These are phyloP conservation scores for Lycophotia porphyrea DNA, from an alignment of 2,888 invertebrate genomes.

Conservation along the genomic window DNA sequence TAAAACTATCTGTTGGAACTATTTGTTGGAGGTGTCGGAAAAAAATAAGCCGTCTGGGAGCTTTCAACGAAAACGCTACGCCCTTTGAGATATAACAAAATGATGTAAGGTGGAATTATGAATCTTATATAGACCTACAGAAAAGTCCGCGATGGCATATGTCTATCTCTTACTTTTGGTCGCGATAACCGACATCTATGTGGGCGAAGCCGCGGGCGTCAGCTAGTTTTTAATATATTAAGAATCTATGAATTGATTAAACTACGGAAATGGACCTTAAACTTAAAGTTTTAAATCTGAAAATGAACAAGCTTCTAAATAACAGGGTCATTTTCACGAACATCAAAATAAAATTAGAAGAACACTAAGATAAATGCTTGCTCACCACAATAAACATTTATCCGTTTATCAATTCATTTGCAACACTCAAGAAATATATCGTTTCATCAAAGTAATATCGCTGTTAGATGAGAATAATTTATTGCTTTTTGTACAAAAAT, in stretches of 20 bases:
- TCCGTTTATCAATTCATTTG: constrained; percentile 40
- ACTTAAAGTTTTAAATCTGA: not conserved
- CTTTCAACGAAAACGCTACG: too few relatives aligned
- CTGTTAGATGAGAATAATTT: constrained; percentile 47
- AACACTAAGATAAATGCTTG: constrained; percentile 7
- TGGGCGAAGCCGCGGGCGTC: too few relatives aligned
- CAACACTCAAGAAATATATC: constrained; percentile 39
- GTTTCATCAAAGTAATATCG: constrained; percentile 50
- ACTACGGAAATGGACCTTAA: not conserved
- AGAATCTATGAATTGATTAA: not conserved
- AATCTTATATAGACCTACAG: too few relatives aligned
- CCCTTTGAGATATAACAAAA: too few relatives aligned
- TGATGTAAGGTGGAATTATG: too few relatives aligned
- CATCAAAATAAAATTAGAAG: constrained; percentile 16
- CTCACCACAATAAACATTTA: constrained; percentile 10
- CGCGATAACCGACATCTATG: too few relatives aligned
- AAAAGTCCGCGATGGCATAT: too few relatives aligned
- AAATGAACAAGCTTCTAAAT: not conserved
- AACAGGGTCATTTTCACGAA: not conserved
- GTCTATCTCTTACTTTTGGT: too few relatives aligned
- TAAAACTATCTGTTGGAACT: too few relatives aligned
- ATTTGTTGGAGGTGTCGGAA: too few relatives aligned
- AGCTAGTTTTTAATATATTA: too few relatives aligned
- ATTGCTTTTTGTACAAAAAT: constrained; percentile 57
- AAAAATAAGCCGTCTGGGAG: too few relatives aligned